Evolutionary conservation across 2,888 invertebrate genomes (phyloP).

Genomic region (Tiphia femorata): DNA sequence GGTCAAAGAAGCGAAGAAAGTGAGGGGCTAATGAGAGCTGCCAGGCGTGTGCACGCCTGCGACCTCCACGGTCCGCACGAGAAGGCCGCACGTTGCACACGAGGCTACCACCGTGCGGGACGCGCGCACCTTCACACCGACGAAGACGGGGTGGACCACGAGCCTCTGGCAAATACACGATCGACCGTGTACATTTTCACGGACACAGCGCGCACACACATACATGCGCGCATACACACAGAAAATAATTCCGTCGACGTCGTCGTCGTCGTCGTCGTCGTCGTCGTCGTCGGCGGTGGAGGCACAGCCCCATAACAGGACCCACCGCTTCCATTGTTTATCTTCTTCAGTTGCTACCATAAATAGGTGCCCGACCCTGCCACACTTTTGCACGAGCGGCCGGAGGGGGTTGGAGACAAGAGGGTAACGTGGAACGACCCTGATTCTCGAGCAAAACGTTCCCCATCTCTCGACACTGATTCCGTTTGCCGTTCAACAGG

Average conservation of each 20-base stretch:
- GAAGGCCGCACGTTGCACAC: neutral
- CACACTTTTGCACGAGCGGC: slow-evolving; percentile 28
- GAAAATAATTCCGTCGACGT: slow-evolving; percentile 20
- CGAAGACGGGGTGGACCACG: neutral
- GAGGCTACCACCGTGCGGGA: neutral
- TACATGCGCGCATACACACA: slow-evolving; percentile 18
- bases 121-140: neutral
- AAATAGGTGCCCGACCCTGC: slow-evolving; percentile 34
- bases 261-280: no score
- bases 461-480: no score
- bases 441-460: slow-evolving; percentile 24
- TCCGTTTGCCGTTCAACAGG: slow-evolving; percentile 6
- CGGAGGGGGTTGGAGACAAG: no score
- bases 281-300: no score
- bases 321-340: slow-evolving; percentile 41
- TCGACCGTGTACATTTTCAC: no score
- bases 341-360: slow-evolving; percentile 37
- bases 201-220: slow-evolving; percentile 3
- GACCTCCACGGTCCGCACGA: slow-evolving; percentile 44
- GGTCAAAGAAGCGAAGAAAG: slow-evolving; percentile 57
- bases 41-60: slow-evolving; percentile 54
- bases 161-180: neutral
- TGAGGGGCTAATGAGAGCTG: slow-evolving; percentile 52
- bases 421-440: no score
- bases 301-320: slow-evolving; percentile 32